Base-by-base conservation (phyloP, 2,113 vertebrate genomes). In the Candoia aspera region DNA sequence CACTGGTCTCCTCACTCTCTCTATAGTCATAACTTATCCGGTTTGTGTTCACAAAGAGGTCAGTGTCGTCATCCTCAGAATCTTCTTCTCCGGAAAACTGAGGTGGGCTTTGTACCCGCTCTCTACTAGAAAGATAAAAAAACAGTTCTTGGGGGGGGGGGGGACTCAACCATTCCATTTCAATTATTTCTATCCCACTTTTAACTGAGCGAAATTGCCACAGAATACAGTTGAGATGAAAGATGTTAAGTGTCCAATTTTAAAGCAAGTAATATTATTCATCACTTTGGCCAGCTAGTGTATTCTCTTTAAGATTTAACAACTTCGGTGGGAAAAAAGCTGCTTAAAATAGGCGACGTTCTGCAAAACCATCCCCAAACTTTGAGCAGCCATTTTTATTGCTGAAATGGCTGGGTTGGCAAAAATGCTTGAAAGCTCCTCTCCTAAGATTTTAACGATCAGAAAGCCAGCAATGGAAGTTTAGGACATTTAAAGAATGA, bases 41-140 rank as follows among this genome's bases (percentile, higher is more conserved):
- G 94, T 99, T 99, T 53, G 98, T 99, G 97, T 99, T 99, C 15
- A 99, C 98, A 89, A 99, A 99, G 46, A 99, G 97, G 91, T 98
- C 98, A 0, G 97, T 97, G 62, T 99, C 98, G 58, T 99, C 98
- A 0, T 98, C 98, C 17, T 98, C 98, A 0, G 98, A 98, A 60
- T 98, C 94, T 1, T 96, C 96, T 4, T 95, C 95, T 29, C 59
- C 92, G 1, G 86, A 54, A 19, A 29, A 93, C 19, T 83, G 58
- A 23, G n/a, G 17, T 8, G 68, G 24, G 26, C 42, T 90, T 29
- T 17, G n/a, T 1, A 23, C 12, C 21, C 1, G 42, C 19, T 42
- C 83, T 64, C 84, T 55, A 87, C 46, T 15, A 42, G 37, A 21
- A 17, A 29, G 37, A 42, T 64, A 46, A 13, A 29, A 17, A 62